Conservation (phyloP, 1,140 invertebrate species). For the Drosophila jambulina region DNA sequence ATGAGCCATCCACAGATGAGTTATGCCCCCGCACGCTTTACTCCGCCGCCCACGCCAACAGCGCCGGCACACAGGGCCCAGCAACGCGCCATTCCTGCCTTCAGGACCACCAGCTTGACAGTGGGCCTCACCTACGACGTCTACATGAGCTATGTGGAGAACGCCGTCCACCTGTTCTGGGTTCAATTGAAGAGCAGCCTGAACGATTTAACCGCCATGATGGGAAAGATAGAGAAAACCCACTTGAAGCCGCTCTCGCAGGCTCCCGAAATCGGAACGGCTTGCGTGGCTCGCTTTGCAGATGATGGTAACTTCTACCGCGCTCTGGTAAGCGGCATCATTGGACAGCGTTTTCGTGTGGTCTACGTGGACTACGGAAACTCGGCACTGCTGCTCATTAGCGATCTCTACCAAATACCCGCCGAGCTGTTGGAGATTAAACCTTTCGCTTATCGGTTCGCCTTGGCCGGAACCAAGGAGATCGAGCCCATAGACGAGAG, state of each 20-base stretch:
- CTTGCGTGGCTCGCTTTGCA: slow-evolving; percentile 89
- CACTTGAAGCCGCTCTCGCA: slow-evolving; percentile 87
- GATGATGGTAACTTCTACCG: slow-evolving; percentile 89
- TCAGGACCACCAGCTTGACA: slow-evolving; percentile 87
- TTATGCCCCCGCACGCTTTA: slow-evolving; percentile 58
- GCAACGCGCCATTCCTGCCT: slow-evolving; percentile 73
- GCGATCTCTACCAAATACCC: slow-evolving; percentile 90
- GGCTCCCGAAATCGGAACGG: slow-evolving; percentile 88
- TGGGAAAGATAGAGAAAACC: slow-evolving; percentile 88
- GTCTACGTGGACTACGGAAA: slow-evolving; percentile 93
- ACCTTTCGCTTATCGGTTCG: slow-evolving; percentile 90
- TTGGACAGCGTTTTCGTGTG: slow-evolving; percentile 87
- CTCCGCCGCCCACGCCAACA: slow-evolving; percentile 31
- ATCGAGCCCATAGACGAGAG: slow-evolving; percentile 87
- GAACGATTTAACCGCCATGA: slow-evolving; percentile 87
- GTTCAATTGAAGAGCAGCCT: slow-evolving; percentile 88
- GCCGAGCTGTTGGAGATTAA: slow-evolving; percentile 88
- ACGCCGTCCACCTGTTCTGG: slow-evolving; percentile 91
- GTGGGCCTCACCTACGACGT: slow-evolving; percentile 87
- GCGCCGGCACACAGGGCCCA: slow-evolving; percentile 5
- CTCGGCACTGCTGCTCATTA: slow-evolving; percentile 88
- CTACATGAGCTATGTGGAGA: slow-evolving; percentile 90
- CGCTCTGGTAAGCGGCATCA: slow-evolving; percentile 90
- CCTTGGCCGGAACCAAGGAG: slow-evolving; percentile 89
- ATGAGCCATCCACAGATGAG: slow-evolving; percentile 8